Evolutionary conservation across 2,888 invertebrate genomes (phyloP), one percentile per base, ranked within the genome.

Genomic region (Meandrusa payeni): DNA sequence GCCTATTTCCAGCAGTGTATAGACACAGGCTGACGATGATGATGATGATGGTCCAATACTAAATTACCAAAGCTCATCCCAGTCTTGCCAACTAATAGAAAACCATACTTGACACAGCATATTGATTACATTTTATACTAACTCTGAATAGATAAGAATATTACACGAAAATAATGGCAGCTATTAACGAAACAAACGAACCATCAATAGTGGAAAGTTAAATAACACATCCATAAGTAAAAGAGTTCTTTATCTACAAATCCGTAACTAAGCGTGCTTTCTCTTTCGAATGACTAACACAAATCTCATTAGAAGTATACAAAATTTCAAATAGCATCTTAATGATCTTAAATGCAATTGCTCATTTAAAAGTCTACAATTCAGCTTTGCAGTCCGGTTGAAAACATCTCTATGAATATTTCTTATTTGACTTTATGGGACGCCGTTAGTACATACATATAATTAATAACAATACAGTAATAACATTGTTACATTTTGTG

Each of bases 171-270:
- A 19, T 32, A 26, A n/a, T 11, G 5, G 5, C 7, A 5, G 17
- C 13, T 32, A 19, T 20, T 41, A 38, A 20, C 38, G 27, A 28
- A 38, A 20, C 38, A 27, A 38, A 38, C 38, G 38, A 38, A 28
- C 38, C 32, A 33, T 41, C 26, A 20, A 20, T 17, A 28, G 27
- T 41, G 27, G 33, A 41, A 41, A 41, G 41, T 41, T 27, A 32
- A 33, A 32, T 19, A 41, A 19, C 9, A 6, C 7, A 7, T 9
- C 23, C 15, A 23, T 41, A 31, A 10, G 10, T 5, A 37, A 42
- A 40, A 32, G 23, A 26, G 2, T 34, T 41, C 33, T 41, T 27
- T 34, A 27, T 27, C 24, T 34, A 7, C 11, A 34, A 27, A 42
- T 17, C 28, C 42, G 29, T 36, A 42, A 42, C 17, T 42, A 29